Evolutionary conservation across 1,140 invertebrate genomes (phyloP), one percentile per base, ranked within the genome.

Genomic region (Drosophila trapezifrons): DNA sequence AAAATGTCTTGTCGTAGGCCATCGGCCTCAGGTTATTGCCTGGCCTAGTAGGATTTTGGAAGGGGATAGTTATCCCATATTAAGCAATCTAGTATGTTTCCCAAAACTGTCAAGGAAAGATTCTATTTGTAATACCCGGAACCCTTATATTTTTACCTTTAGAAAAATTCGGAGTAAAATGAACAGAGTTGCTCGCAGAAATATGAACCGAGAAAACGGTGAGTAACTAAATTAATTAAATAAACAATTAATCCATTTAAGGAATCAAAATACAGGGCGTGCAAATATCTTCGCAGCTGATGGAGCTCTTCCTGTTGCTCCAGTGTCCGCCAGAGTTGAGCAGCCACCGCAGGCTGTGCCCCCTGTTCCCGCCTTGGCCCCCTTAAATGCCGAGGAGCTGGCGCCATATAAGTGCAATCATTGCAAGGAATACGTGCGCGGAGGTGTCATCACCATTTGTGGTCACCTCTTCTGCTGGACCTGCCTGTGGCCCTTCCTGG

Each of bases 401-500:
- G 12, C 17, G 4, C 40, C 54, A 2, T 85, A 45, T 37, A 0
- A 17, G 12, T 85, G 81, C 35, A 76, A 70, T 0, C 5, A 29
- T 15, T 85, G 81, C 38, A 1, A 8, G 0, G 7, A 49, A 4
- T 55, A 64, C 9, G 51, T 78, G 0, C 65, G 55, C 0, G 40
- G 62, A 0, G 82, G 47, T 0, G 78, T 86, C 10, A 62, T 85
- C 10, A 76, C 78, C 3, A 72, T 85, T 25, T 85, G 82, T 20
- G 82, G 82, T 1, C 78, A 85, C 27, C 10, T 86, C 0, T 85
- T 45, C 20, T 85, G 82, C 38, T 85, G 82, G 82, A 13, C 25
- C 3, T 85, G 82, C 22, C 13, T 85, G 37, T 86, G 81, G 78
- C 74, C 78, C 15, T 15, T 42, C 0, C 8, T 81, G 15, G 10